Conservation (phyloP, 2,797 vertebrate species). For the Pyrrhura leucotis region DNA sequence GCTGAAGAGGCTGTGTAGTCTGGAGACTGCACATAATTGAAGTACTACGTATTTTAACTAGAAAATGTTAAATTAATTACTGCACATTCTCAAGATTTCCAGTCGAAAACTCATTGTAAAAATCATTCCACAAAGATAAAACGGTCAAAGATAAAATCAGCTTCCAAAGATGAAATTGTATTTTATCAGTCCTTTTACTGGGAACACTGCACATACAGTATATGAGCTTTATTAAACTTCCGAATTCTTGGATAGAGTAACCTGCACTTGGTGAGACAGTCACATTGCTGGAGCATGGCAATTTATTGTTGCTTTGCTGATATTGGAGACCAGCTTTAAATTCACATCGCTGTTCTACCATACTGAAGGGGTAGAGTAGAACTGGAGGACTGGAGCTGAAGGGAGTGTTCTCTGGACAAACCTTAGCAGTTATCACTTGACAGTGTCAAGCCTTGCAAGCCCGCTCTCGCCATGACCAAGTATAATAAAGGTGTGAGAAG, state of each 20-base stretch:
- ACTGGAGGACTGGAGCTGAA: not conserved
- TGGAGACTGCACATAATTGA: not conserved
- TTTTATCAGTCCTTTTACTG: not conserved
- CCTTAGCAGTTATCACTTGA: fast-evolving
- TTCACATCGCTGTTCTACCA: not conserved
- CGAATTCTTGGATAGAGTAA: not conserved
- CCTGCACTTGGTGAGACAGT: not conserved
- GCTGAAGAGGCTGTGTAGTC: not conserved
- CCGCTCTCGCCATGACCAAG: not conserved
- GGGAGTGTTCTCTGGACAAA: not conserved
- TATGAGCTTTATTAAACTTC: not conserved
- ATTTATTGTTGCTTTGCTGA: not conserved
- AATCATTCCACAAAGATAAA: not conserved
- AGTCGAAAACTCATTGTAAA: not conserved
- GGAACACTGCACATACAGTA: fast-evolving
- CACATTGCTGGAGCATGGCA: not conserved
- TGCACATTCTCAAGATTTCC: fast-evolving
- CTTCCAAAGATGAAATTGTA: not conserved
- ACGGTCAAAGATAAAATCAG: not conserved
- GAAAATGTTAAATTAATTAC: not conserved
- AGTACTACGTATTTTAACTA: not conserved
- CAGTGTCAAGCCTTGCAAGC: not conserved
- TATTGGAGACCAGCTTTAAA: not conserved
- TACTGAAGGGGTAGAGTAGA: not conserved
- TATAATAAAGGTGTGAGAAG: not conserved